These are phyloP conservation scores for Grammomys dolichurus DNA, from an alignment of 2,113 vertebrate species.

Conservation along the genomic window DNA sequence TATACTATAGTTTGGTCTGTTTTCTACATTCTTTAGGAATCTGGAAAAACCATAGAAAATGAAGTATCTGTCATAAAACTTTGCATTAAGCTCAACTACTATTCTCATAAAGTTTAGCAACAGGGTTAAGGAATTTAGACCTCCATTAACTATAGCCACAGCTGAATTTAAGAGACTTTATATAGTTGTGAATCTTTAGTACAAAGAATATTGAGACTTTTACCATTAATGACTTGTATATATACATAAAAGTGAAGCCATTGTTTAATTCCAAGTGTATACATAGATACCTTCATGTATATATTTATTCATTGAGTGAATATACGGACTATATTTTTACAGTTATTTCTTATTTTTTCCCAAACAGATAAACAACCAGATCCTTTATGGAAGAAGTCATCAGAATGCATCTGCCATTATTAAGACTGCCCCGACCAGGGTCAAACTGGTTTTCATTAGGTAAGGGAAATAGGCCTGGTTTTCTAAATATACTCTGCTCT, in stretches of 20 bases:
- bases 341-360: conserved; percentile 56
- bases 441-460: conserved; percentile 97
- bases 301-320: neutral
- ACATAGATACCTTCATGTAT: neutral
- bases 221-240: neutral
- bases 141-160: conserved; percentile 30
- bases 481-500: neutral
- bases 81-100: conserved; percentile 16
- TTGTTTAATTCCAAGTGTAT: neutral
- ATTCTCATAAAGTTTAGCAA: conserved; percentile 44
- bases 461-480: conserved; percentile 81
- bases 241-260: neutral
- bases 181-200: conserved; percentile 13
- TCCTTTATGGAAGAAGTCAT: conserved; percentile 97
- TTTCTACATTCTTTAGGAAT: conserved; percentile 46
- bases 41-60: conserved; percentile 49
- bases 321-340: neutral
- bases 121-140: neutral
- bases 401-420: conserved; percentile 99
- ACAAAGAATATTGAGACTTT: conserved; percentile 34
- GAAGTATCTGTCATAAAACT: conserved; percentile 11
- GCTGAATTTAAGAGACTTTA: conserved; percentile 43
- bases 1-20: conserved; percentile 19
- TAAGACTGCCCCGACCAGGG: conserved; percentile 93
- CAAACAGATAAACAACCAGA: conserved; percentile 95